These are phyloP conservation scores for Drosophila multiciliata DNA, from an alignment of 2,888 invertebrate genomes.

Conservation along the genomic window DNA sequence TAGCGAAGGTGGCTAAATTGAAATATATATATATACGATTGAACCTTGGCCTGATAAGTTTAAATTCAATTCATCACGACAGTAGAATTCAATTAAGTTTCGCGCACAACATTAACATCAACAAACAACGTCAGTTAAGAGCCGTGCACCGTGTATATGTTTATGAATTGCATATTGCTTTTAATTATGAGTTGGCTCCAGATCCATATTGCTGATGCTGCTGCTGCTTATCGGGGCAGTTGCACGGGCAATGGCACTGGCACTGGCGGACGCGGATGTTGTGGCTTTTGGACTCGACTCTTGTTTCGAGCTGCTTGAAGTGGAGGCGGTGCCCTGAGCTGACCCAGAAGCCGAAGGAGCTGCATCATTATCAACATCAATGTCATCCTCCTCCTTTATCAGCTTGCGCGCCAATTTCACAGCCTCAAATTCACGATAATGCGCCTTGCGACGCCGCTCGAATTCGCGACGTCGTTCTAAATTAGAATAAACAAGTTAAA, in stretches of 20 bases:
- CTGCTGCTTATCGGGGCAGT: conserved; percentile 45
- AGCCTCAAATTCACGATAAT: conserved; percentile 99
- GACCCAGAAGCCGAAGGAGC: conserved; percentile 45
- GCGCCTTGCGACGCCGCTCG: conserved; percentile 96
- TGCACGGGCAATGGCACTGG: conserved; percentile 28
- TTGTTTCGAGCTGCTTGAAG: conserved; percentile 53
- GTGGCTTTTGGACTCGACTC: conserved; percentile 49
- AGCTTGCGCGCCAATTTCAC: conserved; percentile 96
- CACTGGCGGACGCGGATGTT: conserved; percentile 56
- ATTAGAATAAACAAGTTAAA: conserved; percentile 34
- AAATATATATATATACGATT: conserved; percentile 16
- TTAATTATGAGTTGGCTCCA: conserved; percentile 57
- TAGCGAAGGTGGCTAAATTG: conserved; percentile 35
- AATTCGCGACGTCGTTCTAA: conserved; percentile 91
- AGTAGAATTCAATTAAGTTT: conserved; percentile 42
- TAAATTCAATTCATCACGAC: conserved; percentile 62
- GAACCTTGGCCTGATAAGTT: conserved; percentile 35
- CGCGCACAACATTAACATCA: conserved; percentile 59
- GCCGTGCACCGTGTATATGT: conserved; percentile 27
- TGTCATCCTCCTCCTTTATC: conserved; percentile 95
- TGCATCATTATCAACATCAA: conserved; percentile 85
- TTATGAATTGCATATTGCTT: conserved; percentile 35
- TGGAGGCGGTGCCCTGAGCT: conserved; percentile 38
- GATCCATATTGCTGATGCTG: conserved; percentile 43
- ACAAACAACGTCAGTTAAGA: conserved; percentile 50